phyloP scores from a whole-genome alignment of 2,888 invertebrate species.

The Melanotus villosus region DNA sequence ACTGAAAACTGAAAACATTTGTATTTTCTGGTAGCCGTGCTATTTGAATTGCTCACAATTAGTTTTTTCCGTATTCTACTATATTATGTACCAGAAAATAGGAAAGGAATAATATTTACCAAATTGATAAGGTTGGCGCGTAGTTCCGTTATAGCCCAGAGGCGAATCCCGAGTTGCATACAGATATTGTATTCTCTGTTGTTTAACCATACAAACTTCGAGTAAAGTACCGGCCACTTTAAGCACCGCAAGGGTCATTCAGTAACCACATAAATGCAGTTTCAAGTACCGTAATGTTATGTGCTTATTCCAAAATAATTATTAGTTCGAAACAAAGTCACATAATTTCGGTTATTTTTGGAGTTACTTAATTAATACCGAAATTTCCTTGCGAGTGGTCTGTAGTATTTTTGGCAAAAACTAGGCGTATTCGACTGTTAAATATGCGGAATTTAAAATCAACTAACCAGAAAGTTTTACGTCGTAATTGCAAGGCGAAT shows the following conservation, averaged over 20 bases:
- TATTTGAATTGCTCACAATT: no score
- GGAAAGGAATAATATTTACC: constrained; percentile 24
- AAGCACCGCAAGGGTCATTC: constrained; percentile 30
- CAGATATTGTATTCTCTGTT: constrained; percentile 31
- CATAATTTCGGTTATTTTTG: not conserved
- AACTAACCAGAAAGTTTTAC: constrained; percentile 18
- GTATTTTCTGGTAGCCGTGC: no score
- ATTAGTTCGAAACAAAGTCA: not conserved
- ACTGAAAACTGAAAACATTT: no score
- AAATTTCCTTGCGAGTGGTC: not conserved
- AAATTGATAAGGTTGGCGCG: constrained; percentile 31
- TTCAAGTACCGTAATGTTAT: not conserved
- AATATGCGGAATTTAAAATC: constrained; percentile 21
- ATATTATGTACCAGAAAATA: no score
- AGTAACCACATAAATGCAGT: constrained; percentile 28
- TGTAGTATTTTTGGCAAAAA: not conserved
- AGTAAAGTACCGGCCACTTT: constrained; percentile 28
- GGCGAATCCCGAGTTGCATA: constrained; percentile 34
- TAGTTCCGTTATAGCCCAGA: constrained; percentile 30
- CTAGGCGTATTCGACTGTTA: not conserved
- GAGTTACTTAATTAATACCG: not conserved
- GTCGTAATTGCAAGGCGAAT: constrained; percentile 11
- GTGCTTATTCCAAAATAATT: constrained; percentile 3
- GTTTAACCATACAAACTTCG: constrained; percentile 13
- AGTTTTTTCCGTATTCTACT: no score